phyloP scores from a whole-genome alignment of 2,113 vertebrate genomes.

The Bungarus multicinctus region DNA sequence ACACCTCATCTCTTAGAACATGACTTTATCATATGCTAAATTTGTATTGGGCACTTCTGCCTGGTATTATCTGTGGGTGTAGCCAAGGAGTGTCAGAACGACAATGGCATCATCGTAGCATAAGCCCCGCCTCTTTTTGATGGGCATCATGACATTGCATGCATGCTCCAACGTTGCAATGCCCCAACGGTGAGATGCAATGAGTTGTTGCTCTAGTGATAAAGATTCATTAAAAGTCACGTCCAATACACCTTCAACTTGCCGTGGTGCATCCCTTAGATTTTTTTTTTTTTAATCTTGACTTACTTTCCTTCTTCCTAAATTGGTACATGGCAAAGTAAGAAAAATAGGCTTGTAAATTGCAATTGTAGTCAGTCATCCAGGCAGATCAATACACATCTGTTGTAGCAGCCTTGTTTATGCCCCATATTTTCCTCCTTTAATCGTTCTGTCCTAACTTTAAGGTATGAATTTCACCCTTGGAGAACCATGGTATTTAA shows the following conservation, averaged over 20 bases:
- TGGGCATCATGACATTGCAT: neutral
- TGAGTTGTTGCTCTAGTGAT: neutral
- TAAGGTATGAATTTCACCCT: neutral
- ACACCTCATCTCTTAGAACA: neutral
- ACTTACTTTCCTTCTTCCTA: neutral
- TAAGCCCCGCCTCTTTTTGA: neutral
- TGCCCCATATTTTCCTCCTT: neutral
- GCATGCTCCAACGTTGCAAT: neutral
- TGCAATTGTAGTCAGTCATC: neutral
- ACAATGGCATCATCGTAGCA: neutral
- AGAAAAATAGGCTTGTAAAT: neutral
- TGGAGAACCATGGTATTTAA: neutral
- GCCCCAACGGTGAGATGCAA: neutral
- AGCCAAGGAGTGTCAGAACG: neutral
- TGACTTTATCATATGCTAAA: neutral
- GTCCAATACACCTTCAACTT: neutral
- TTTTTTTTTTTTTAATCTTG: neutral
- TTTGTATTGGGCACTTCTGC: neutral
- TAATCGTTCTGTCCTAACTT: neutral
- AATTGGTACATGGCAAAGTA: neutral
- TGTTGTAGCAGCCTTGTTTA: neutral
- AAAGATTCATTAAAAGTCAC: neutral
- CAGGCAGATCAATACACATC: neutral
- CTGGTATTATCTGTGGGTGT: neutral
- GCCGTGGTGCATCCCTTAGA: neutral